These are phyloP conservation scores for Sternarchorhynchus goeldii DNA, from an alignment of 2,797 vertebrate genomes.

Conservation along the genomic window DNA sequence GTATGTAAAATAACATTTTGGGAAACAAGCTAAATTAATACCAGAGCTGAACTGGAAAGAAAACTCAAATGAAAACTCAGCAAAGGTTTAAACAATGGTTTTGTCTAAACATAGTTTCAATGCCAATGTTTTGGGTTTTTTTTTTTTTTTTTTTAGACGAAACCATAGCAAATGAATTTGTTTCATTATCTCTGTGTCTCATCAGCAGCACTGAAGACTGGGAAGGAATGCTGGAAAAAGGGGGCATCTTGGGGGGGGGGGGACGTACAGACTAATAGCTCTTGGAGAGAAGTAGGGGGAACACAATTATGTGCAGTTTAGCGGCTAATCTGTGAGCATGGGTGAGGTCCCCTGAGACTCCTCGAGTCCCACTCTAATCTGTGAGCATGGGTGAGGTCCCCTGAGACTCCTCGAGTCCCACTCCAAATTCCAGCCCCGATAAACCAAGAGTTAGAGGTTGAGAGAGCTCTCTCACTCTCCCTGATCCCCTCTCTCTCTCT, in stretches of 20 bases:
- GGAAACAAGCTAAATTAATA: background rate
- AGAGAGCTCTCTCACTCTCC: constrained; percentile 66
- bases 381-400: constrained; percentile 86
- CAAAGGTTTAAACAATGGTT: background rate
- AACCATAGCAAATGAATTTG: constrained; percentile 13
- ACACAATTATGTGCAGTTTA: constrained; percentile 94
- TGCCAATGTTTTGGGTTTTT: background rate
- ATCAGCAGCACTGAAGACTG: constrained; percentile 75
- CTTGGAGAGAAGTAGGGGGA: constrained; percentile 87
- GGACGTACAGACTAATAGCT: constrained; percentile 90
- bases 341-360: constrained; percentile 87
- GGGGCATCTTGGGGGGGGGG: constrained; percentile 57
- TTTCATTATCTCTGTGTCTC: constrained; percentile 72
- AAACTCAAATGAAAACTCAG: background rate
- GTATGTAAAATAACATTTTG: background rate
- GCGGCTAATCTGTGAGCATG: constrained; percentile 91
- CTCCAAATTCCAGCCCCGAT: constrained; percentile 93
- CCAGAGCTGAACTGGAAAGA: background rate
- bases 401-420: constrained; percentile 86
- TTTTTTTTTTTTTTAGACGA: constrained; percentile 12
- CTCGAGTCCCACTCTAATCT: too few species aligned
- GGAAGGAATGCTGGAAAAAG: constrained; percentile 73
- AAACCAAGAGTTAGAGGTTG: constrained; percentile 78
- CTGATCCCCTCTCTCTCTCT: constrained; percentile 29
- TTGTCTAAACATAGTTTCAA: background rate